These are phyloP conservation scores for Gnathonemus echidnorhynchus DNA, from an alignment of 2,113 vertebrate species.

Conservation along the genomic window DNA sequence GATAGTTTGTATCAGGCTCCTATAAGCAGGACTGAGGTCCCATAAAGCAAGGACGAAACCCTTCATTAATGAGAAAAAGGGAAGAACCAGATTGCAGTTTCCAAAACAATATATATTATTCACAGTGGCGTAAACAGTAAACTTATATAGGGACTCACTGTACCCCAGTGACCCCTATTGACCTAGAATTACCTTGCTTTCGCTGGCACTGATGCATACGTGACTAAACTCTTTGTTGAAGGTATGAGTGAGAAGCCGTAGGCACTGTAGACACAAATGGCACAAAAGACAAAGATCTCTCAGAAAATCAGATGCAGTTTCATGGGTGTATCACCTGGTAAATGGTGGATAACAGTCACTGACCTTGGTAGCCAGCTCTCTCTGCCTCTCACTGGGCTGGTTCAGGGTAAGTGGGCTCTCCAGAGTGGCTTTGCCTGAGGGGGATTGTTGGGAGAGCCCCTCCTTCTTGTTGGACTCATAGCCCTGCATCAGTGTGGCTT, in stretches of 20 bases:
- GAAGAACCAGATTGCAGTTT: too few relatives aligned
- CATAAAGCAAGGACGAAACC: too few relatives aligned
- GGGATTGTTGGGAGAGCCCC: conserved; percentile 67
- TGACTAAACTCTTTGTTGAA: conserved; percentile 97
- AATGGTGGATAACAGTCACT: conserved; percentile 16
- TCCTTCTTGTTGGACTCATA: conserved; percentile 72
- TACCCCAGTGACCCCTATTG: conserved; percentile 36
- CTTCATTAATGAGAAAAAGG: too few relatives aligned
- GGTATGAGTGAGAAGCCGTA: conserved; percentile 93
- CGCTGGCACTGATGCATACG: conserved; percentile 93
- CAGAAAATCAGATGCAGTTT: neutral
- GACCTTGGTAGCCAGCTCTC: conserved; percentile 95
- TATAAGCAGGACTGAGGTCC: too few relatives aligned
- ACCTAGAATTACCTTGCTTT: conserved; percentile 88
- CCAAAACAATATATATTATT: too few relatives aligned
- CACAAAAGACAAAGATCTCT: neutral
- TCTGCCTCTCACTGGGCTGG: conserved; percentile 82
- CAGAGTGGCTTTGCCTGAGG: conserved; percentile 59
- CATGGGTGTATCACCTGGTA: neutral
- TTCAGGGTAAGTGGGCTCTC: conserved; percentile 54
- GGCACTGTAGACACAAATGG: conserved; percentile 64
- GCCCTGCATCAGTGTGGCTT: conserved; percentile 72
- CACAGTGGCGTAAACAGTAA: neutral
- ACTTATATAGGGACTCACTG: conserved; percentile 9
- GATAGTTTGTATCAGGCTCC: too few relatives aligned